Conservation (phyloP, 1,140 invertebrate species). For the Lepidotrigona ventralis region DNA sequence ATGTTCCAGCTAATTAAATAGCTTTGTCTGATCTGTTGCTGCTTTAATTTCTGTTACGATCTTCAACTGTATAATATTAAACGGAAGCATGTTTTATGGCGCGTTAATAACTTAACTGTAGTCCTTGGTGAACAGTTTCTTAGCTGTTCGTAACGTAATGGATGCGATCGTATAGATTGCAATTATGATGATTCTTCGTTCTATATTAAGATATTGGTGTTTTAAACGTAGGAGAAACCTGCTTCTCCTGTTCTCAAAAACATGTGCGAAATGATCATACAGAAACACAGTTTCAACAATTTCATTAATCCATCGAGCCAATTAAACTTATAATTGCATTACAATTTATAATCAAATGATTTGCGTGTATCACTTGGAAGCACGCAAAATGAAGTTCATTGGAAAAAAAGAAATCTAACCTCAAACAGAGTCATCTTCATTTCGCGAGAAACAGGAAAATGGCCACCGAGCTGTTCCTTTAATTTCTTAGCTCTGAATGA, state of each 20-base stretch:
- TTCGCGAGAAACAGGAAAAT: neutral
- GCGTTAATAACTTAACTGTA: constrained; percentile 16
- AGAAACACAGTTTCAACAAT: neutral
- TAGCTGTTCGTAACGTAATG: neutral
- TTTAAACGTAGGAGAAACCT: neutral
- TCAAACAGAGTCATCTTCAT: neutral
- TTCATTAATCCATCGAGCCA: neutral
- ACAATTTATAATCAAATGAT: neutral
- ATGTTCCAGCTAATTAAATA: neutral
- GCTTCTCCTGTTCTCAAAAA: neutral
- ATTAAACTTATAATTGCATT: neutral
- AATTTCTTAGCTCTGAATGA: no score
- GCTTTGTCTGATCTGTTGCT: neutral
- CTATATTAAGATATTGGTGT: neutral
- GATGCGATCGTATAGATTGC: neutral
- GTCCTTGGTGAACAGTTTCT: neutral
- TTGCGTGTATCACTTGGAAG: no score
- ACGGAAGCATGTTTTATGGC: neutral
- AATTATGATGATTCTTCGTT: neutral
- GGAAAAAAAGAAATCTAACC: no score
- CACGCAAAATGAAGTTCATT: neutral
- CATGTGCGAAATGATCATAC: neutral
- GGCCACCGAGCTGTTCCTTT: no score
- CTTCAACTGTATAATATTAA: neutral
- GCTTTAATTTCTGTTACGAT: neutral